Base-by-base conservation (phyloP, 1,140 invertebrate genomes). In the Drosophila kepulauana region DNA sequence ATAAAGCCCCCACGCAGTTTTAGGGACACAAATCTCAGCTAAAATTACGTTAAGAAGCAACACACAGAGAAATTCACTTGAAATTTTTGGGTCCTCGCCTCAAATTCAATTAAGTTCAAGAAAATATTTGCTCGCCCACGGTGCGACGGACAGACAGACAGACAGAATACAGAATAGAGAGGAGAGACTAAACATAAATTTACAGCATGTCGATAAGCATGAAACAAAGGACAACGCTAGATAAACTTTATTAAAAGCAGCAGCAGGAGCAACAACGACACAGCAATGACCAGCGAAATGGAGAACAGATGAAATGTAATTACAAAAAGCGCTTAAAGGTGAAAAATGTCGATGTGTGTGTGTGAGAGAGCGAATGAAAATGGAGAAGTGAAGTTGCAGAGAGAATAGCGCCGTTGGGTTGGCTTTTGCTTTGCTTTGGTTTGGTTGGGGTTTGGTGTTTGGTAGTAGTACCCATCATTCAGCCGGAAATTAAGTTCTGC, bases 401-500 rank as follows among this genome's bases (percentile, higher is more conserved):
- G 64, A 35, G 45, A 35, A 46, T 33, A 33, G 45, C 51, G 68
- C 51, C 33, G 49, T 61, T 70, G 65, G 56, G 65, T 65, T 20
- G 11, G 15, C 35, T 10, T 15, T n/a, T 43, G 30, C 30, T 25
- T 25, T 25, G 20, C 30, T 38, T 38, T 38, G 35, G 35, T 38
- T 33, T 33, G 33, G 33, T 8, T 8, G 8, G 38, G 8, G 3
- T 25, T 25, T 25, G 20, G 20, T 2, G 20, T 25, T 25, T 25
- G 20, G 20, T 10, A 58, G 15, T 84, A 69, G 69, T 78, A 75
- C 67, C 30, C 75, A 80, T 90, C 85, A 85, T 87, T 91, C 88
- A 82, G 81, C 84, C 90, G 91, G 91, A 91, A 91, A 91, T 91
- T 91, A 91, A 91, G 85, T 91, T 91, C 80, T 79, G 74, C 71